Conservation (phyloP, 2,888 invertebrate species). For the Callyntrura sp. region DNA sequence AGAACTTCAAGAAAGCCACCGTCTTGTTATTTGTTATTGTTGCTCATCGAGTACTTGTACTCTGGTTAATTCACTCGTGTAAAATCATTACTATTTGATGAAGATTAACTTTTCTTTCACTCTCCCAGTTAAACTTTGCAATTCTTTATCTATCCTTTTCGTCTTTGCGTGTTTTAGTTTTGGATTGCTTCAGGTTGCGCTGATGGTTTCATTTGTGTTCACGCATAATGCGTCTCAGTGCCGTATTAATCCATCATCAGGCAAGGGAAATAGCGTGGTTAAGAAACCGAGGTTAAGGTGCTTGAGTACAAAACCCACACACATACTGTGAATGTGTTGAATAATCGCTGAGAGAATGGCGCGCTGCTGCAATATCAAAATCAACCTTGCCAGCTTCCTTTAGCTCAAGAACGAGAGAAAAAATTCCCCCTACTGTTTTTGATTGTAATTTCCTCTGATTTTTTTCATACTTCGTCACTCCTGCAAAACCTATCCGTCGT, state of each 20-base stretch:
- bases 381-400: slow-evolving; percentile 43
- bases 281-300: background rate
- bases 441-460: slow-evolving; percentile 70
- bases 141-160: slow-evolving; percentile 36
- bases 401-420: slow-evolving; percentile 9
- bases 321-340: no score
- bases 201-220: slow-evolving; percentile 54
- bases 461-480: no score
- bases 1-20: slow-evolving; percentile 37
- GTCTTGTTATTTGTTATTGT: background rate
- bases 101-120: background rate
- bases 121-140: slow-evolving; percentile 38
- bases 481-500: no score
- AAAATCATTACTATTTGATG: background rate
- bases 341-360: background rate
- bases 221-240: slow-evolving; percentile 70
- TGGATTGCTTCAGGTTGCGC: slow-evolving; percentile 23
- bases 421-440: slow-evolving; percentile 39
- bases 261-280: background rate
- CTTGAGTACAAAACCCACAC: background rate
- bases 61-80: slow-evolving; percentile 37
- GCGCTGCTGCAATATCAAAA: slow-evolving; percentile 25
- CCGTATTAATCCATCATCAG: slow-evolving; percentile 70
- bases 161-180: slow-evolving; percentile 44
- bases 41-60: slow-evolving; percentile 21